phyloP scores from a whole-genome alignment of 37 sponge, comb jelly and placozoan species.

The Aplysina aerophoba region DNA sequence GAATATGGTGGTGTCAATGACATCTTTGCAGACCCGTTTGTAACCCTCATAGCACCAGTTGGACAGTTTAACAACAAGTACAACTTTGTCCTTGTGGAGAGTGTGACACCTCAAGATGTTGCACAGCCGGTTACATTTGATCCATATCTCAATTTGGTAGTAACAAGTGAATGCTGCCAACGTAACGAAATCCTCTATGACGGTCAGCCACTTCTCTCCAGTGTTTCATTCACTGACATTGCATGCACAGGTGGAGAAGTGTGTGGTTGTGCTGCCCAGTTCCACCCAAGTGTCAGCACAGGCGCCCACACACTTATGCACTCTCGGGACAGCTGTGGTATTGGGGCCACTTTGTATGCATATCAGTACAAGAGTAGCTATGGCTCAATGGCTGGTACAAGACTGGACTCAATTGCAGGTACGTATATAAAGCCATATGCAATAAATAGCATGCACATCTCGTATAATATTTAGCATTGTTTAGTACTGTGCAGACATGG shows the following conservation, averaged over 20 bases:
- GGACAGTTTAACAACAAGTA: constrained; percentile 15
- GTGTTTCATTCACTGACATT: neutral
- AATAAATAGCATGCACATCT: too few species aligned
- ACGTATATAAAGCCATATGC: too few species aligned
- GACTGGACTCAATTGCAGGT: constrained; percentile 27
- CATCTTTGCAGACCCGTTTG: neutral
- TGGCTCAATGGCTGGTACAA: neutral
- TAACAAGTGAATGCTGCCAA: neutral
- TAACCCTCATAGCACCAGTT: neutral
- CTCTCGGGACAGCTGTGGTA: neutral
- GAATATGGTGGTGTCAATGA: constrained; percentile 11
- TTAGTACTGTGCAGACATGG: too few species aligned
- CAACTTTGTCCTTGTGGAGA: neutral
- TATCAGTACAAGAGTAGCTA: neutral
- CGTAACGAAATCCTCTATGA: neutral
- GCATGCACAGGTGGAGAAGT: neutral
- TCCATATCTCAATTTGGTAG: neutral
- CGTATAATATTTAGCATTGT: too few species aligned
- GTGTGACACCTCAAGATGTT: neutral
- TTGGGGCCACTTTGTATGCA: neutral
- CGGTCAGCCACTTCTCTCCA: neutral
- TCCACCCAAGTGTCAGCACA: neutral
- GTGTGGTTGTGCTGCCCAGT: constrained; percentile 13
- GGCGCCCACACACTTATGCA: neutral
- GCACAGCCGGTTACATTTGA: neutral